These are phyloP conservation scores for Chionis minor DNA, from an alignment of 2,113 vertebrate genomes.

Conservation along the genomic window DNA sequence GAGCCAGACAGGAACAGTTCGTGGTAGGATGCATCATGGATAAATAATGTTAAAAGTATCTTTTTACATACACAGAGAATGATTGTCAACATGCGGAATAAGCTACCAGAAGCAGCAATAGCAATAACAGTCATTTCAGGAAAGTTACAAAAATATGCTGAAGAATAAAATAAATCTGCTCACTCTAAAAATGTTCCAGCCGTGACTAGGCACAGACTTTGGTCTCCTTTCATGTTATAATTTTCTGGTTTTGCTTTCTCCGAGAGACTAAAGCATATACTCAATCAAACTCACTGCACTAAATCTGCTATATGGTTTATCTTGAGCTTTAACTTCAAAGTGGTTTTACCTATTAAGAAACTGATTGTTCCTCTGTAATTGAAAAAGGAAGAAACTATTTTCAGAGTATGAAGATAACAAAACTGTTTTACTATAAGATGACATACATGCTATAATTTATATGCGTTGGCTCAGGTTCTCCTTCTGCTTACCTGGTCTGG, in stretches of 20 bases:
- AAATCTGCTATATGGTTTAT: conserved; percentile 63
- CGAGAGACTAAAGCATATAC: conserved; percentile 31
- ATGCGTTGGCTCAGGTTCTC: not conserved
- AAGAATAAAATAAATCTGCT: not conserved
- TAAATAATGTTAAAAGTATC: not conserved
- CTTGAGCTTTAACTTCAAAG: conserved; percentile 60
- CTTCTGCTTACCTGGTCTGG: conserved; percentile 25
- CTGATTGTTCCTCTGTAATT: conserved; percentile 36
- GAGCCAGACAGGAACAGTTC: not conserved
- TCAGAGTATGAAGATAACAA: conserved; percentile 52
- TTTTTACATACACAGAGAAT: not conserved
- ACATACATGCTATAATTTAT: conserved; percentile 32
- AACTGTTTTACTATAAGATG: conserved; percentile 14
- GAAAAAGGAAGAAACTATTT: conserved; percentile 63
- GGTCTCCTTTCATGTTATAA: conserved; percentile 49
- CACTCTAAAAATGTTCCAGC: not conserved
- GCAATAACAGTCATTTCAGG: not conserved
- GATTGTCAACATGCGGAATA: not conserved
- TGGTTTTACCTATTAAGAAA: conserved; percentile 44
- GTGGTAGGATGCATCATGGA: not conserved
- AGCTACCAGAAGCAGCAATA: not conserved
- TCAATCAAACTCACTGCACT: conserved; percentile 59
- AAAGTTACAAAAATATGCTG: not conserved
- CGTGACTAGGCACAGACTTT: not conserved
- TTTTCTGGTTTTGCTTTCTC: conserved; percentile 23